Base-by-base conservation (phyloP, 2,888 invertebrate genomes). In the Pollenia griseotomentosa region DNA sequence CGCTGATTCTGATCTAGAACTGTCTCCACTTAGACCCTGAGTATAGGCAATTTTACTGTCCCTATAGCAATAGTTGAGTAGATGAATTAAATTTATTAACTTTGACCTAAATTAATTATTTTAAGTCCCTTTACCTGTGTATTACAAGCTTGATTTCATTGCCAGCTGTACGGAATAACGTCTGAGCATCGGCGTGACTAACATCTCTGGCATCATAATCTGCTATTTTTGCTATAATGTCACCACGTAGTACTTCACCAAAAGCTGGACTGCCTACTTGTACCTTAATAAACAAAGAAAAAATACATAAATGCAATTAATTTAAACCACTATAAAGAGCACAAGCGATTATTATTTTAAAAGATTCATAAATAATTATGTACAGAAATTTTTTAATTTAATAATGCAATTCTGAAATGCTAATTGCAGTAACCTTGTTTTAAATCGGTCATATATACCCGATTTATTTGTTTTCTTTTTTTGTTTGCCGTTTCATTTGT, bases 101-200 rank as follows among this genome's bases (percentile, higher is more conserved):
- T 23, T 53, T 9, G 40, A 42, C 9, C n/a, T 33, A 19, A 1
- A 8, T 55, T 1, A 5, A 44, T 66, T n/a, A 53, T 10, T 44
- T 42, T 11, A 61, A 12, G 51, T 44, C 8, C 19, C 16, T 33
- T 59, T 75, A 97, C 97, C 97, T 97, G 94, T 97, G 97, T 86
- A 98, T 96, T 89, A 97, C 97, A 89, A 98, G 94, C 93, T 95
- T 95, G 91, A 98, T 96, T 91, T 96, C 95, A 92, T 96, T 96
- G 86, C 96, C 96, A 88, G 97, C 96, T 92, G 96, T 97, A 93
- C 96, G 96, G 93, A 98, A 97, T 88, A 98, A 95, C 92, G 96
- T 97, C 94, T 98, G 97, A 79, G 98, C 98, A 94, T 98, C 97
- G 93, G 97, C 97, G 92, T 98, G 98, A 90, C 97, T 95, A 91